These are phyloP conservation scores for Calliopsis andreniformis DNA, from an alignment of 1,140 invertebrate genomes.

Conservation along the genomic window DNA sequence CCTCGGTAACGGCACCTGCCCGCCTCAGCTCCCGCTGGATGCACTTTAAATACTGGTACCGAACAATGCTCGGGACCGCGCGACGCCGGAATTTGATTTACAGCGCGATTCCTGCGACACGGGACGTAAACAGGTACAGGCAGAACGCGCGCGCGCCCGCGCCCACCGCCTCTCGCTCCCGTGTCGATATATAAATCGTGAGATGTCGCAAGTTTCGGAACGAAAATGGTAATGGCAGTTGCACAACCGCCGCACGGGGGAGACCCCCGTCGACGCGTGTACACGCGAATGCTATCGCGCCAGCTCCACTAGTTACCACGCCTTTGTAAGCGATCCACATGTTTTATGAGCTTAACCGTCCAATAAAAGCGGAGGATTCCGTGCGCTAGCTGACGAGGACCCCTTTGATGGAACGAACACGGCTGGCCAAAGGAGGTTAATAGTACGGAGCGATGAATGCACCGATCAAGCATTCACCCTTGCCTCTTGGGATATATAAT, in stretches of 20 bases:
- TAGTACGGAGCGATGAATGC: slow-evolving; percentile 26
- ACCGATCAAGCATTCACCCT: slow-evolving; percentile 26
- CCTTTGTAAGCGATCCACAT: neutral
- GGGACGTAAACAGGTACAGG: slow-evolving; percentile 60
- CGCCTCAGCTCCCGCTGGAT: slow-evolving; percentile 23
- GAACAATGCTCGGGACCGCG: slow-evolving; percentile 53
- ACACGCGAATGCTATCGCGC: neutral
- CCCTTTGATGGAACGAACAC: slow-evolving; percentile 19
- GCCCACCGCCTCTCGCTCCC: slow-evolving; percentile 9
- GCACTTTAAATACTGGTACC: slow-evolving; percentile 30
- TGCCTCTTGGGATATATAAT: neutral
- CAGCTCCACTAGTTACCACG: slow-evolving; percentile 1
- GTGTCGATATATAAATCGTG: slow-evolving; percentile 57
- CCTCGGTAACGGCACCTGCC: slow-evolving; percentile 59
- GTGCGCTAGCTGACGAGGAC: neutral
- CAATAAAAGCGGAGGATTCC: neutral
- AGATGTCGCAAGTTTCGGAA: slow-evolving; percentile 58
- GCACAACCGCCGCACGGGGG: too few species aligned
- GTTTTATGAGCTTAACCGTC: slow-evolving; percentile 20
- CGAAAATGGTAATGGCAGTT: slow-evolving; percentile 55
- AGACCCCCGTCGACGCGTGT: neutral
- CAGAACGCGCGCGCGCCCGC: too few species aligned
- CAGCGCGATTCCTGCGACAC: slow-evolving; percentile 32
- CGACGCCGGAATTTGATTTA: slow-evolving; percentile 62
- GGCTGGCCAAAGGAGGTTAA: slow-evolving; percentile 35